Base-by-base conservation (phyloP, 64 coral and sea anemone genomes). In the Orbicella faveolata region DNA sequence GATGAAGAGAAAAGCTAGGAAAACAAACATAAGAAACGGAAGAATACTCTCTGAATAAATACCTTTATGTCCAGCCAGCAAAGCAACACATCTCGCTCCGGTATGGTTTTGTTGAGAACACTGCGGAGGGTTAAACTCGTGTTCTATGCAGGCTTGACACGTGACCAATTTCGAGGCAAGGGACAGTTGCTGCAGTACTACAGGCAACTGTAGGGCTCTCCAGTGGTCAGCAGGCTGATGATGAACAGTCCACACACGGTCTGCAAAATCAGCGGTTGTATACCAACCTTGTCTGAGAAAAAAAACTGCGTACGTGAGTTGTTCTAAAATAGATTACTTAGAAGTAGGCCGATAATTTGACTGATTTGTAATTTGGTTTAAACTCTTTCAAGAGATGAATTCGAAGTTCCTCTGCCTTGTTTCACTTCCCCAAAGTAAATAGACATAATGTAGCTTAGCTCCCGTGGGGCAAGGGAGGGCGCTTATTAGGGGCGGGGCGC, bases 141-240 rank as follows among this genome's bases (percentile, higher is more conserved):
- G 41, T 82, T 61, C 25, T 61, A 82, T 36, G 41, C 89, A 81
- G 12, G 34, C 78, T 9, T 57, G 20, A n/a, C 89, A 90, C 30
- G 79, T 57, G 36, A 23, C 30, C 15, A 90, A 62, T 12, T 83
- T 78, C 33, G 44, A 79, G 6, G 79, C 41, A 55, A 12, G 18
- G 25, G 70, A 16, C 17, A 90, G 67, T 37, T 90, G 39, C 41
- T 74, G 44, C 19, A 83, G 39, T 12, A 90, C 78, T 30, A 35
- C 30, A 20, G 51, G 78, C 12, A 90, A 11, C 18, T 74, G 78
- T 34, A 90, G 51, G 30, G 77, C 66, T 72, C 78, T 79, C 89
- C 89, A 90, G 79, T 90, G 64, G 69, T 90, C 78, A 61, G 67
- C 89, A 21, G 89, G 78, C 20, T 73, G n/a, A 15, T 33, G 68